Conservation (phyloP, 2,113 vertebrate genomes). For the Leucopsar rothschildi region DNA sequence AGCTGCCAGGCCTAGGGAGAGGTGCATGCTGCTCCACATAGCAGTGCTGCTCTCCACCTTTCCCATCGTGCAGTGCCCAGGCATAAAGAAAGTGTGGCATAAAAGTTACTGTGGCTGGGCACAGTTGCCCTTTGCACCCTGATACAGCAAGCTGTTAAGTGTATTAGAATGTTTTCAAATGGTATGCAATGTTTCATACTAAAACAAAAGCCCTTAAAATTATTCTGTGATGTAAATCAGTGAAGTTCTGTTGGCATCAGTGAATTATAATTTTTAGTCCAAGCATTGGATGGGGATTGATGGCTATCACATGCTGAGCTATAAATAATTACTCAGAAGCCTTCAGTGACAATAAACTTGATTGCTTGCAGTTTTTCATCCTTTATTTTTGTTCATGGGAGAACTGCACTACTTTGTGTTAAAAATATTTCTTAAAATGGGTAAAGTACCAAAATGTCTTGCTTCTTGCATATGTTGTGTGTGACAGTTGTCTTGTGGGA, state of each 20-base stretch:
- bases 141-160: not conserved
- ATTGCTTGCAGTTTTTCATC: not conserved
- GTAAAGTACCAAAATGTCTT: not conserved
- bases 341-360: not conserved
- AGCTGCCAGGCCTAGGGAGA: not conserved
- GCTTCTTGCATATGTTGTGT: not conserved
- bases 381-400: not conserved
- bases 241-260: not conserved
- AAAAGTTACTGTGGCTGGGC: not conserved
- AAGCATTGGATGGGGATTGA: not conserved
- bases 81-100: not conserved
- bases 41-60: not conserved
- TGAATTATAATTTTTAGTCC: not conserved
- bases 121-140: not conserved
- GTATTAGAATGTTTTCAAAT: not conserved
- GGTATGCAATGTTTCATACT: not conserved
- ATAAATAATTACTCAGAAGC: not conserved
- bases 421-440: not conserved
- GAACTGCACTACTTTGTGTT: not conserved
- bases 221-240: not conserved
- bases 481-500: not conserved
- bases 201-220: not conserved
- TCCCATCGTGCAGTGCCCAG: not conserved
- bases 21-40: rapidly evolving
- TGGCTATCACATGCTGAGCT: not conserved